Evolutionary conservation across 2,113 vertebrate species (phyloP), one percentile per base, ranked within the genome.

Genomic region (Hypanus sabinus): DNA sequence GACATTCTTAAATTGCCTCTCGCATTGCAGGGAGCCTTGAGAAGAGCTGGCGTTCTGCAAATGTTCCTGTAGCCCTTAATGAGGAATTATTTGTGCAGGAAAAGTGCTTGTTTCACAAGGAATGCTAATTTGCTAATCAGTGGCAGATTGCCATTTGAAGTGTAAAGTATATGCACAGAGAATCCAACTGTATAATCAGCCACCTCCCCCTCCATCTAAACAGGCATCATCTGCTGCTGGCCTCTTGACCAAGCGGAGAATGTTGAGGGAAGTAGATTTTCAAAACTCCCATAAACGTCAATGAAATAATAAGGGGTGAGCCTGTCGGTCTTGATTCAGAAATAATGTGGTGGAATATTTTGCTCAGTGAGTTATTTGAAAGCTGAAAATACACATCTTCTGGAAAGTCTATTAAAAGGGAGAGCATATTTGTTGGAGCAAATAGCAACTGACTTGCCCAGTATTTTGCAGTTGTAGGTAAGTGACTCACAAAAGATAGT

Each of bases 41-140:
- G 68, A 71, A 71, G 90, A 71, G 70, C 38, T 75, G 73, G 11
- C 91, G 46, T 93, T 93, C 91, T 36, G 12, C 68, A 73, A 70
- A 93, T 93, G 10, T 46, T 73, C 65, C 22, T 73, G 91, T 38
- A 27, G 70, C 10, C 2, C 91, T 73, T 93, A 73, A 73, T 73
- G 70, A 75, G 91, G 91, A 93, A 73, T 75, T 93, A 93, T 75
- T 71, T 93, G 68, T 75, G 38, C 70, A 75, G 91, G 91, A 93
- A 75, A 93, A 73, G 91, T 70, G 71, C 36, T 73, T 75, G 91
- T 73, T 93, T 93, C 91, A 93, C 88, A 38, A 73, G 22, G 36
- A 93, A 93, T 93, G 91, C 38, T 93, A 73, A 93, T 87, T 87
- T 57, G 83, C 70, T 93, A 93, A 93, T 93, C 91, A 71, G 70